Evolutionary conservation across 2,888 invertebrate species (phyloP), one percentile per base, ranked within the genome.

Genomic region (Troides oblongomaculatus): DNA sequence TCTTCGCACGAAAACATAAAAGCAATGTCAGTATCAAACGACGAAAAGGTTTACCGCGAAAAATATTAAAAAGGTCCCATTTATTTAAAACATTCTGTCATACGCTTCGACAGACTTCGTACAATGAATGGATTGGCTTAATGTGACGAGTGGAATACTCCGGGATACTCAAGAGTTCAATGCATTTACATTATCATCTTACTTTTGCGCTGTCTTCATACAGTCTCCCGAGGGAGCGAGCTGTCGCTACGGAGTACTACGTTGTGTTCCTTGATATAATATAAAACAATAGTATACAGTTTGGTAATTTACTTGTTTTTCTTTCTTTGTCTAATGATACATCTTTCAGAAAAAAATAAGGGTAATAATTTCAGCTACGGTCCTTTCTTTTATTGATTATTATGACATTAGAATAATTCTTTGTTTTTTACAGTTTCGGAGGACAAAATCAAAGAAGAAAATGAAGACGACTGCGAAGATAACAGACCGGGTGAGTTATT

Each of bases 141-240:
- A 76, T 75, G 72, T 71, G 78, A 74, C 75, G 75, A 76, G 76
- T 73, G 76, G 78, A 82, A 81, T 79, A 78, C 73, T 74, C 74
- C 73, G 76, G 78, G 81, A 81, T 78, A 78, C 73, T 74, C 74
- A 73, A 59, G 76, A 77, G 76, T 80, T 81, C 76, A 77, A 82
- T 82, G 82, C 81, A 82, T 83, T 81, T 81, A 81, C 81, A 84
- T 84, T 86, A 84, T 77, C 79, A 77, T 81, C 78, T 82, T 82
- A 78, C 80, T 81, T 77, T 78, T 77, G 78, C 75, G 75, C 80
- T 79, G 81, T 84, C 81, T 81, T 75, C 78, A 77, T 79, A 76
- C 72, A 72, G 46, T 71, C 66, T 77, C 81, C 77, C 82, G 58
- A 72, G 81, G 76, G 84, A 79, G 70, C 62, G 71, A 73, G 76